Percentiles rank a stretch among this genome's conserved stretches.
These are phyloP conservation scores for Tipula unca DNA, from an alignment of 2,888 invertebrate genomes.

Conservation along the genomic window DNA sequence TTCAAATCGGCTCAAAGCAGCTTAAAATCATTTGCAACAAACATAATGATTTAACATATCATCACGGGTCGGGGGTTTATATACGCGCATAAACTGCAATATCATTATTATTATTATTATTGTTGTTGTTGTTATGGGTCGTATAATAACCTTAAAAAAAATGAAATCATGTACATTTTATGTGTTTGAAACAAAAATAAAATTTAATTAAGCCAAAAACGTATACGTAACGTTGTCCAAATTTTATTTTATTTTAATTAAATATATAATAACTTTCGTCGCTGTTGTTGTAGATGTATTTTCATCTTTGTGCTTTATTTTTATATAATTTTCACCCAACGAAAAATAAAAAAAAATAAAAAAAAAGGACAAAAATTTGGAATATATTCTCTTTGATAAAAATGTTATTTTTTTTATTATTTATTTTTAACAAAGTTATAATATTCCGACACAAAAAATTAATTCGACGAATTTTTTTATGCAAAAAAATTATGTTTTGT, in stretches of 20 bases:
- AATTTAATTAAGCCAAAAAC: neutral
- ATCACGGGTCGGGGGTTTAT: neutral
- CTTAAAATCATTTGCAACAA: no score
- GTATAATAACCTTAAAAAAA: neutral
- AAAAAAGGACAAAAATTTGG: neutral
- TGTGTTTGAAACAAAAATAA: neutral
- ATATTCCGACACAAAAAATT: neutral
- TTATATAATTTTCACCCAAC: neutral
- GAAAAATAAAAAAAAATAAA: neutral
- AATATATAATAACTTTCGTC: neutral
- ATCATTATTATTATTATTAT: neutral
- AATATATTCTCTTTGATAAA: neutral
- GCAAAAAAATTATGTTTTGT: neutral
- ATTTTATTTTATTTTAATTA: neutral
- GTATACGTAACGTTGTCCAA: neutral
- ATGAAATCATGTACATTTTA: neutral
- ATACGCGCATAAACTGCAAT: neutral
- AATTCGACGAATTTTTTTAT: neutral
- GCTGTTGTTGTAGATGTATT: neutral
- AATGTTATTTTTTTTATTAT: neutral
- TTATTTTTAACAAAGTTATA: conserved; percentile 1
- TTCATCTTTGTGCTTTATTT: neutral
- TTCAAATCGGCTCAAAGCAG: no score
- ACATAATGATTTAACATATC: neutral
- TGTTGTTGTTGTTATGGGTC: neutral